phyloP scores from a whole-genome alignment of 2,888 invertebrate genomes.

The Sialis lutaria region DNA sequence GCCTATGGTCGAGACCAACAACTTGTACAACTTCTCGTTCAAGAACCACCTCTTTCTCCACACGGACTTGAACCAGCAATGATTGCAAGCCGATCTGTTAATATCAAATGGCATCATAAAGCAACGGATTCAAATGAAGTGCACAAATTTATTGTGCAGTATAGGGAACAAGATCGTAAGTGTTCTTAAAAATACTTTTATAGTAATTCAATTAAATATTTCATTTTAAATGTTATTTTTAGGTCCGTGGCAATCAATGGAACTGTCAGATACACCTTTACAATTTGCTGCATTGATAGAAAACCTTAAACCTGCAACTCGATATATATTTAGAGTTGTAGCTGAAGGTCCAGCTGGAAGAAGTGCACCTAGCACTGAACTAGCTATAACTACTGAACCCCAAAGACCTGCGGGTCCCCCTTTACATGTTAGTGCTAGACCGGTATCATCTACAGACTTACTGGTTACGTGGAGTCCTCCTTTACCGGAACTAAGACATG shows the following conservation, averaged over 20 bases:
- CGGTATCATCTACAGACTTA: slow-evolving; percentile 55
- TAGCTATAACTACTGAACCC: slow-evolving; percentile 46
- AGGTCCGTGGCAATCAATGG: slow-evolving; percentile 47
- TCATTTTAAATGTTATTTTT: slow-evolving; percentile 7
- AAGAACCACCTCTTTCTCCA: slow-evolving; percentile 59
- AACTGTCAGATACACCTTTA: slow-evolving; percentile 42
- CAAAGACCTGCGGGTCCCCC: slow-evolving; percentile 55
- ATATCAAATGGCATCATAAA: slow-evolving; percentile 59
- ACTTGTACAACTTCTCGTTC: slow-evolving; percentile 50
- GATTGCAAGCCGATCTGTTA: slow-evolving; percentile 52
- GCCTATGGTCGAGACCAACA: slow-evolving; percentile 55
- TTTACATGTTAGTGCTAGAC: slow-evolving; percentile 43
- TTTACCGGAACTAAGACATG: slow-evolving; percentile 47
- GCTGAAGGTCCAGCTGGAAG: slow-evolving; percentile 59
- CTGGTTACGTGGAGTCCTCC: slow-evolving; percentile 61
- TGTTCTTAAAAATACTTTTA: slow-evolving; percentile 5
- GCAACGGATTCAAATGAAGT: slow-evolving; percentile 51
- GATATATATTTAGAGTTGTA: slow-evolving; percentile 49
- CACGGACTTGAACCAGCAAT: slow-evolving; percentile 47
- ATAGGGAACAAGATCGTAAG: slow-evolving; percentile 43
- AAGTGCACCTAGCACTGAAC: slow-evolving; percentile 45
- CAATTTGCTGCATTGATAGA: slow-evolving; percentile 45
- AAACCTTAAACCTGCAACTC: slow-evolving; percentile 51
- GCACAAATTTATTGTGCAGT: slow-evolving; percentile 50
- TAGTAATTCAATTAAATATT: not conserved